Evolutionary conservation across 1,140 invertebrate genomes (phyloP).

Genomic region (Elysia chlorotica): DNA sequence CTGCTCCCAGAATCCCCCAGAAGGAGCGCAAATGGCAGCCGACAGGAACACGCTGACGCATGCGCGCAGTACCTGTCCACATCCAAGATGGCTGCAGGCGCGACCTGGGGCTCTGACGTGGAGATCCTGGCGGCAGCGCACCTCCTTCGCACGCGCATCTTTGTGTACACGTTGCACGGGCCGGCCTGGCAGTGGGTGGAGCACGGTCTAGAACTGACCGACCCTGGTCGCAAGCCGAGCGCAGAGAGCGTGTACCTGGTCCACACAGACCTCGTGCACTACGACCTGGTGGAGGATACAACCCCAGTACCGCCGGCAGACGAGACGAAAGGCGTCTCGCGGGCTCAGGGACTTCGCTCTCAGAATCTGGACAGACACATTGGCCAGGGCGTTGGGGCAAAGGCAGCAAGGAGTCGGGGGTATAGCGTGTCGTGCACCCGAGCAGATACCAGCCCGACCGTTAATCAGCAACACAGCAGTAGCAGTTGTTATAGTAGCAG

Average conservation of each 20-base stretch:
- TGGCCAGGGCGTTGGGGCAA: too few species aligned
- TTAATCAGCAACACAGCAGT: too few species aligned
- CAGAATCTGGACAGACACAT: too few species aligned
- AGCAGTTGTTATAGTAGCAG: too few species aligned
- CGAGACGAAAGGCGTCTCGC: too few species aligned
- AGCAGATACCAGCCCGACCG: too few species aligned
- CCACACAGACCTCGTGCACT: not conserved
- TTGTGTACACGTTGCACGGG: not conserved
- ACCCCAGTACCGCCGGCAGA: too few species aligned
- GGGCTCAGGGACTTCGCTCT: too few species aligned
- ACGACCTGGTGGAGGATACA: not conserved
- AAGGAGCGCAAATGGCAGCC: not conserved
- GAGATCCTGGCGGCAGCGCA: constrained; percentile 4
- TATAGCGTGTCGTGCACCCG: too few species aligned
- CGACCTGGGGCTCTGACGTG: constrained; percentile 2
- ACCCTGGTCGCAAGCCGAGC: not conserved
- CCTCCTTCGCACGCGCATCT: not conserved
- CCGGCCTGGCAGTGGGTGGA: not conserved
- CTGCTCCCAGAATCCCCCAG: not conserved
- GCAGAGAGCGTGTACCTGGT: not conserved
- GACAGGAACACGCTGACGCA: not conserved
- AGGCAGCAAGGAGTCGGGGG: too few species aligned
- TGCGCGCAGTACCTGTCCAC: not conserved
- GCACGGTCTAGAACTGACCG: not conserved
- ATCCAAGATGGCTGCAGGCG: not conserved